Evolutionary conservation across 2,113 vertebrate genomes (phyloP).

Genomic region (Perca fluviatilis): DNA sequence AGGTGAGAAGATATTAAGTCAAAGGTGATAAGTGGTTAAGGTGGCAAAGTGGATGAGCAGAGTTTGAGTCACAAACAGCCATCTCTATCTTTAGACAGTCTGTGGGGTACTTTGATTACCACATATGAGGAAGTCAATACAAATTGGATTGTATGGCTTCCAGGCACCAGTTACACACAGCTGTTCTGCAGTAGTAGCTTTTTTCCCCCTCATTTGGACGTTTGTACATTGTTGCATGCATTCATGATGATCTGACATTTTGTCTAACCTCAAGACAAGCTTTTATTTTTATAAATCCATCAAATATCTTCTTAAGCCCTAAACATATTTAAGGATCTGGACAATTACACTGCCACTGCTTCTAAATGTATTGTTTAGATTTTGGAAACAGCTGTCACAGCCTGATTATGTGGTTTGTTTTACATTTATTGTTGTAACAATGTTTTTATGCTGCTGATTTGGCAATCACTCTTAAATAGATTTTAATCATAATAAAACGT

Average conservation of each 20-base stretch:
- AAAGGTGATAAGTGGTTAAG: slow-evolving; percentile 53
- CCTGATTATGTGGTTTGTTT: neutral
- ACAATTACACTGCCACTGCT: neutral
- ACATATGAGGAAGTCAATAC: slow-evolving; percentile 61
- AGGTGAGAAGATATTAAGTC: slow-evolving; percentile 32
- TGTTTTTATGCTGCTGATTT: neutral
- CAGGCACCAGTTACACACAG: slow-evolving; percentile 9
- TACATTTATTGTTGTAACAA: neutral
- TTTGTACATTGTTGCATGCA: neutral
- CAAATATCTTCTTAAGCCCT: neutral
- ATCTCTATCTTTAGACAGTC: slow-evolving; percentile 65
- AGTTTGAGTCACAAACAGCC: slow-evolving; percentile 64
- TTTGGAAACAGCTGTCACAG: neutral
- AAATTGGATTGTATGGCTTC: slow-evolving; percentile 33
- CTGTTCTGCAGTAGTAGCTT: neutral
- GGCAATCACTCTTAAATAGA: neutral
- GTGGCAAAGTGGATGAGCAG: slow-evolving; percentile 51
- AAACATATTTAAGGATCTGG: too few relatives aligned
- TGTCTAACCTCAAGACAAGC: neutral
- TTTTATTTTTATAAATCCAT: slow-evolving; percentile 13
- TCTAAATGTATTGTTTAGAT: neutral
- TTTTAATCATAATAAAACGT: neutral
- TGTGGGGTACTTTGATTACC: slow-evolving; percentile 58
- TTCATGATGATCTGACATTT: neutral
- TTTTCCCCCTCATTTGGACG: slow-evolving; percentile 10